Evolutionary conservation across 2,888 invertebrate genomes (phyloP), one percentile per base, ranked within the genome.

Genomic region (Cryptocephalus primarius): DNA sequence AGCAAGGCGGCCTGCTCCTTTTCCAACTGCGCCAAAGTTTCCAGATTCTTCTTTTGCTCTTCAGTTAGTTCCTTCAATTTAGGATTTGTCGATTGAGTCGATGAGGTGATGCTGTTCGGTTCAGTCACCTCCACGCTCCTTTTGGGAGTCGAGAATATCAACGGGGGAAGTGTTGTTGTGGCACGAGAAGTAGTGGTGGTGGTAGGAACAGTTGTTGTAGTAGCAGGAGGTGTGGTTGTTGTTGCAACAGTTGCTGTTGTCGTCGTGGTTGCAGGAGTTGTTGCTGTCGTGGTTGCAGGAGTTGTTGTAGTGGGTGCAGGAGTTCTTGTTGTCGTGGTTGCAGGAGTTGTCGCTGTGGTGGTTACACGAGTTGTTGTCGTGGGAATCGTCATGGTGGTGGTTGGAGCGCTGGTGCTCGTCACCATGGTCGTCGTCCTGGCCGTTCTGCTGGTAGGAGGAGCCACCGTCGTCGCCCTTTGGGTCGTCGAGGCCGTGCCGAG

Each of bases 1-100:
- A 71, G 55, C 50, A 71, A 58, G 9, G 64, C 64, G 4, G 65
- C 62, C 52, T 71, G 71, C 53, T 71, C 67, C 48, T 59, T 60
- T 52, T 71, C 71, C 40, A 71, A 54, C 42, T 60, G 59, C 40
- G 62, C 62, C 32, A 71, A 55, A 4, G 62, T 64, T 49, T 64
- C 64, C 49, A 70, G 59, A 56, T 70, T 66, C 49, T 61, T 58
- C 47, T 59, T 61, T 48, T 70, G 71, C 50, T 70, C 62, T 42
- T 65, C 63, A 4, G 66, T 67, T 42, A 71, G 55, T 47, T 61
- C 49, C 44, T 57, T 61, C 32, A 63, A 55, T 52, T 62, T 65
- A 9, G 60, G 48, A 9, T 49, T 50, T 8, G 47, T 47, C n/a
- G 50, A 39, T 9, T 48, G 48, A 36, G 52, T 44, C 10, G 50